Conservation (phyloP, 1,140 invertebrate species). For the Lepeophtheirus salmonis region DNA sequence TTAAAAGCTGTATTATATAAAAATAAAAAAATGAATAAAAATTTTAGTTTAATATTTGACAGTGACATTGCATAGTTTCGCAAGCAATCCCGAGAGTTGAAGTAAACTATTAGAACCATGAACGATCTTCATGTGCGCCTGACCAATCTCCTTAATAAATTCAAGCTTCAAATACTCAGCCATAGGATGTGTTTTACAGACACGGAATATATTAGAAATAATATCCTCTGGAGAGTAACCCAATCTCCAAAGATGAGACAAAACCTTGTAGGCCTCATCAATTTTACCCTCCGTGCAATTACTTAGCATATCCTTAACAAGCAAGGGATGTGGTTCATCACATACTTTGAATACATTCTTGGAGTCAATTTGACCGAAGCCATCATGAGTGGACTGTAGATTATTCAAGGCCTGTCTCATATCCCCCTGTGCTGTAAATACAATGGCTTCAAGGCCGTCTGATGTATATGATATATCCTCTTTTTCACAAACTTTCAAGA, state of each 20-base stretch:
- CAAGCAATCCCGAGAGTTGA: slow-evolving; percentile 46
- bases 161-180: slow-evolving; percentile 61
- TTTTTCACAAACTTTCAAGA: slow-evolving; percentile 49
- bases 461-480: slow-evolving; percentile 67
- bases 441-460: slow-evolving; percentile 85
- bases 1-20: too few relatives aligned
- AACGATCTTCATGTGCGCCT: slow-evolving; percentile 70
- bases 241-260: slow-evolving; percentile 68
- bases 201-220: slow-evolving; percentile 79
- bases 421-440: slow-evolving; percentile 96
- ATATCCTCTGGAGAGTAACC: slow-evolving; percentile 94
- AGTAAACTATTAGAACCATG: slow-evolving; percentile 69
- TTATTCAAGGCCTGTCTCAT: slow-evolving; percentile 95
- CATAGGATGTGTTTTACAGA: slow-evolving; percentile 65
- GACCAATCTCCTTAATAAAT: slow-evolving; percentile 78
- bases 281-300: slow-evolving; percentile 62
- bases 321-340: slow-evolving; percentile 91
- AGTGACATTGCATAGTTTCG: slow-evolving; percentile 3
- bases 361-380: slow-evolving; percentile 72
- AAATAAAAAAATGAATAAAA: too few relatives aligned
- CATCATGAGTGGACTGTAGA: slow-evolving; percentile 87
- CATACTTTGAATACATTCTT: slow-evolving; percentile 99
- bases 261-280: slow-evolving; percentile 65
- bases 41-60: not conserved
- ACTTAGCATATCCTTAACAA: slow-evolving; percentile 79